These are phyloP conservation scores for Caenorhabditis plicata DNA, from an alignment of 2,888 invertebrate species.

Conservation along the genomic window DNA sequence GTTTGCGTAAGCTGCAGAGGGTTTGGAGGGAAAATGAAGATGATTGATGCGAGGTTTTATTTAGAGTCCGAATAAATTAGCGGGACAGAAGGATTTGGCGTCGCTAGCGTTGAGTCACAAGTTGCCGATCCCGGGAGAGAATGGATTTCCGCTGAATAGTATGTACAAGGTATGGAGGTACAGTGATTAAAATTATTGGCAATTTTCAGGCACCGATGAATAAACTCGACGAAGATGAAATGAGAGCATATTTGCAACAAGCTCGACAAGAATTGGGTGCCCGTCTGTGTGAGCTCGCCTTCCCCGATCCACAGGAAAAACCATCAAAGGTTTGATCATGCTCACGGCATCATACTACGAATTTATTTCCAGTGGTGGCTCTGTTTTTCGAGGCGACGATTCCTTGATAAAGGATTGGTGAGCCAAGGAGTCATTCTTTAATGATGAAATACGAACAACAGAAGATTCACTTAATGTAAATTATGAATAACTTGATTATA, in stretches of 20 bases:
- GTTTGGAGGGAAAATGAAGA: too few species aligned
- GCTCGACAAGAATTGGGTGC: slow-evolving; percentile 89
- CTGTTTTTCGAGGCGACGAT: slow-evolving; percentile 97
- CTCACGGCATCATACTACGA: not conserved
- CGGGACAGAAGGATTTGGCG: slow-evolving; percentile 90
- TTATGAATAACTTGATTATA: slow-evolving; percentile 1
- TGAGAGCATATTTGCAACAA: slow-evolving; percentile 90
- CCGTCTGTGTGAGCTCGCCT: slow-evolving; percentile 88
- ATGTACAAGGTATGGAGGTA: slow-evolving; percentile 74
- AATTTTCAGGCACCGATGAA: slow-evolving; percentile 28
- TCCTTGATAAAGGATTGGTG: slow-evolving; percentile 96
- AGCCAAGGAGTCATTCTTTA: slow-evolving; percentile 74
- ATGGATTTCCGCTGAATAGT: slow-evolving; percentile 89
- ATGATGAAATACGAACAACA: slow-evolving; percentile 2
- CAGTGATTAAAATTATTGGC: too few species aligned
- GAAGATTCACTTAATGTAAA: too few species aligned
- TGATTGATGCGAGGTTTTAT: slow-evolving; percentile 24
- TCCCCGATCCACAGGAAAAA: slow-evolving; percentile 80
- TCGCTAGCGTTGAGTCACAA: slow-evolving; percentile 79
- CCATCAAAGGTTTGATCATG: slow-evolving; percentile 77
- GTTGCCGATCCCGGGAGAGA: slow-evolving; percentile 94
- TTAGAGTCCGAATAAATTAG: slow-evolving; percentile 79
- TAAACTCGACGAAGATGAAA: slow-evolving; percentile 73
- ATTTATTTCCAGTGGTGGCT: slow-evolving; percentile 81
- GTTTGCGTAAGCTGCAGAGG: slow-evolving; percentile 87